Percentiles rank a stretch among this genome's conserved stretches.
Evolutionary conservation across 2,888 invertebrate species (phyloP).

Genomic region (Cyrtodaria siliqua): DNA sequence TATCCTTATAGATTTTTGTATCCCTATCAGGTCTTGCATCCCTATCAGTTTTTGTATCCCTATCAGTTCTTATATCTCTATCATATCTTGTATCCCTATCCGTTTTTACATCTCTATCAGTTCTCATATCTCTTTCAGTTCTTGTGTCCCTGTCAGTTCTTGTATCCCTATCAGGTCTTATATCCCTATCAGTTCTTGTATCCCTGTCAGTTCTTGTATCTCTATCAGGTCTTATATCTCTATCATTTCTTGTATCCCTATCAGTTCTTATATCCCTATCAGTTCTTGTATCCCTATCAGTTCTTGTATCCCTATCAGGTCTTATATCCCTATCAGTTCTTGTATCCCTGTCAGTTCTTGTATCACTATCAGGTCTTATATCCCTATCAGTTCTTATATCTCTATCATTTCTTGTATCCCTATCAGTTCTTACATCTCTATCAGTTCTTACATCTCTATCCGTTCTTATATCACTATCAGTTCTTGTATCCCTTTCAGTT

Average conservation of each 20-base stretch:
- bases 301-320: background rate
- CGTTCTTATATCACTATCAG: background rate
- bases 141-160: background rate
- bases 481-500: constrained; percentile 4
- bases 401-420: constrained; percentile 4
- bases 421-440: constrained; percentile 10
- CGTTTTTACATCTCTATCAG: constrained; percentile 9
- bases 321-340: background rate
- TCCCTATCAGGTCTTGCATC: constrained; percentile 24
- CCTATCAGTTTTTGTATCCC: constrained; percentile 5
- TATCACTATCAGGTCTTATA: constrained; percentile 3
- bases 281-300: constrained; percentile 10
- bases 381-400: constrained; percentile 8
- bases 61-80: background rate
- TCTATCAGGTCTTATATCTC: background rate
- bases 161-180: background rate
- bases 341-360: constrained; percentile 1
- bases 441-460: constrained; percentile 22
- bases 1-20: background rate
- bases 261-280: constrained; percentile 1
- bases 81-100: constrained; percentile 7
- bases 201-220: background rate
- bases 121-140: constrained; percentile 3
- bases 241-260: background rate
- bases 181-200: background rate